Base-by-base conservation (phyloP, 2,888 invertebrate genomes). In the Heterodera filipjevi region DNA sequence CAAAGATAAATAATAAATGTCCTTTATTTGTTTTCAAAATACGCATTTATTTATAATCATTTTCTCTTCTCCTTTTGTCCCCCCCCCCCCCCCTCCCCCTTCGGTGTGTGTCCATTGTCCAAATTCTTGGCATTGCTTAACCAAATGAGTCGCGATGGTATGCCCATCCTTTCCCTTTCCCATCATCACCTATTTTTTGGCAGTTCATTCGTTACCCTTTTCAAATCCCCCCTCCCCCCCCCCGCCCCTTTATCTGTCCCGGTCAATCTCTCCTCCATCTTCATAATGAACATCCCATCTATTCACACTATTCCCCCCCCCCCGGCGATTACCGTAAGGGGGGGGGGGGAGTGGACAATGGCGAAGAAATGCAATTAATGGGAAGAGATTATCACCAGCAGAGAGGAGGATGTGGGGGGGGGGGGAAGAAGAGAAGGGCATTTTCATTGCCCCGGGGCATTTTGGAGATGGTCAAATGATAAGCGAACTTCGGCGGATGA, bases 201-300 rank as follows among this genome's bases (percentile, higher is more conserved):
- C 49, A 49, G 49, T 49, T 49, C 49, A 19, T 19, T 49, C 49
- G 16, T 49, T 49, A 10, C 39, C 44, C 5, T 44, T 49, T 49
- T 49, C 49, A 49, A 49, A 49, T 19, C 27, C 27, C 27, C n/a
- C n/a, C 49, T 19, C 53, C 12, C 53, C 19, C 0, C 53, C 5
- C 16, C 22, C 19, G 19, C 22, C 22, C 59, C n/a, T 27, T 59
- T 59, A 59, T 59, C 59, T 59, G n/a, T 27, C 59, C n/a, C n/a
- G 59, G 59, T 59, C 59, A 59, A 59, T 59, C 59, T 59, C 59
- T 27, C 27, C 27, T 2, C 59, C 59, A 1, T 59, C n/a, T n/a
- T 39, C 64, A 44, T 49, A 72, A 72, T 49, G 59, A 10, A 72
- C 33, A 70, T 71, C 14, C 72, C 72, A 72, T 64, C n/a, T 27